These are phyloP conservation scores for Drosophila melanosoma DNA, from an alignment of 2,888 invertebrate species.

Conservation along the genomic window DNA sequence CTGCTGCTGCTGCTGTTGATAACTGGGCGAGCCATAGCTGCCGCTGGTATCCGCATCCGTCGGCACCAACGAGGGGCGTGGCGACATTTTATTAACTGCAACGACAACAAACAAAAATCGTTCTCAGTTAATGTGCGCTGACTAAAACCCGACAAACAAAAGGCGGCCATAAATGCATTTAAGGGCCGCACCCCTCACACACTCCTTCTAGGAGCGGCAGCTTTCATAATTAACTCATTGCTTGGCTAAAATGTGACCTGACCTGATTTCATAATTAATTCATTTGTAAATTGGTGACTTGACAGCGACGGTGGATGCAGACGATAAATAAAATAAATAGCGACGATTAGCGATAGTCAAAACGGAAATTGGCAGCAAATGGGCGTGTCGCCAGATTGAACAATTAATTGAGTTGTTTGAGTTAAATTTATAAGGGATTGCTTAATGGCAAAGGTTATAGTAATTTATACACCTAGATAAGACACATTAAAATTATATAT, in stretches of 20 bases:
- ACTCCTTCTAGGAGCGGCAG: constrained; percentile 15
- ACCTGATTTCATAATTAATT: constrained; percentile 67
- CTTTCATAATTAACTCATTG: constrained; percentile 57
- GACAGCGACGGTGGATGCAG: constrained; percentile 46
- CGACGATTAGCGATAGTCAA: constrained; percentile 54
- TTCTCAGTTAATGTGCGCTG: constrained; percentile 4
- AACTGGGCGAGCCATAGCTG: constrained; percentile 72
- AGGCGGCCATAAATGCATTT: constrained; percentile 46
- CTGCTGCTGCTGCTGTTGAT: constrained; percentile 77
- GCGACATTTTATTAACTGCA: constrained; percentile 90
- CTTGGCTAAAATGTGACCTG: constrained; percentile 47
- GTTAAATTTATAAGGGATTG: background rate
- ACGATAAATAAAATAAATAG: constrained; percentile 67
- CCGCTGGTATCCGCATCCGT: constrained; percentile 84
- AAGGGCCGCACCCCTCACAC: background rate
- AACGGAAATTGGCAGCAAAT: constrained; percentile 52
- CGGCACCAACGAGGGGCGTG: constrained; percentile 87
- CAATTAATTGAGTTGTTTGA: constrained; percentile 37
- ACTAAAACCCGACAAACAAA: constrained; percentile 11
- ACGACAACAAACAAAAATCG: background rate
- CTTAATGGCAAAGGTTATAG: background rate
- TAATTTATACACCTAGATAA: background rate
- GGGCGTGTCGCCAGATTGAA: constrained; percentile 39
- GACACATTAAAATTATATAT: background rate
- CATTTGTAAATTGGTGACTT: constrained; percentile 58